Conservation (phyloP, 2,113 vertebrate species). For the Barnardius zonarius region DNA sequence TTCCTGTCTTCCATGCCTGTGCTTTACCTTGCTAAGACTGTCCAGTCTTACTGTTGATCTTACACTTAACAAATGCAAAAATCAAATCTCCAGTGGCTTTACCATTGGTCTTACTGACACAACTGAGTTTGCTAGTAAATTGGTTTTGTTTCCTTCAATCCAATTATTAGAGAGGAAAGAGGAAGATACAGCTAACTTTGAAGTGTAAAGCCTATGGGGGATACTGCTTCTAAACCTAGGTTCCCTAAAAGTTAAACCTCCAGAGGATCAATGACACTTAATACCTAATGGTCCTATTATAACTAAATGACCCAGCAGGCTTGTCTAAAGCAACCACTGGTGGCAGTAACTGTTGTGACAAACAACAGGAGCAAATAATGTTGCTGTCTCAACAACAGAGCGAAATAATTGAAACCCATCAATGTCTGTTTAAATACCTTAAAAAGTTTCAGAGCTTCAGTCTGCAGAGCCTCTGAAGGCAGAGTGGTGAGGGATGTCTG, state of each 20-base stretch:
- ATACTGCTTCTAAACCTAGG: not conserved
- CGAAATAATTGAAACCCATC: not conserved
- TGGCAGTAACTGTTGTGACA: not conserved
- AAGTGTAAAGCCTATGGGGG: not conserved
- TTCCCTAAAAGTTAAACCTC: not conserved
- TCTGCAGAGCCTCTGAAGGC: constrained; percentile 88
- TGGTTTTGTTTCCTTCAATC: not conserved
- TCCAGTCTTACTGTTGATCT: not conserved
- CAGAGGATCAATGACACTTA: not conserved
- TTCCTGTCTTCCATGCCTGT: not conserved
- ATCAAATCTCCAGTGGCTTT: not conserved
- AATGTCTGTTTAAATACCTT: constrained; percentile 75
- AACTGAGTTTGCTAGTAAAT: not conserved
- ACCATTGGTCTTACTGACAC: not conserved
- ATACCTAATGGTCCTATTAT: not conserved
- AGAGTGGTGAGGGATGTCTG: constrained; percentile 83
- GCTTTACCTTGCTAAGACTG: not conserved
- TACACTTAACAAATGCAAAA: not conserved
- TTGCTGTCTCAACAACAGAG: not conserved
- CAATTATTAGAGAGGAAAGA: not conserved
- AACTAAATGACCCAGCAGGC: not conserved
- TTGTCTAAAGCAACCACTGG: not conserved
- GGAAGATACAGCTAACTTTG: not conserved
- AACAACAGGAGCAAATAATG: not conserved
- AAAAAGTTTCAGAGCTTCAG: constrained; percentile 89